Evolutionary conservation across 2,113 vertebrate species (phyloP).

Genomic region (Taurulus bubalis): DNA sequence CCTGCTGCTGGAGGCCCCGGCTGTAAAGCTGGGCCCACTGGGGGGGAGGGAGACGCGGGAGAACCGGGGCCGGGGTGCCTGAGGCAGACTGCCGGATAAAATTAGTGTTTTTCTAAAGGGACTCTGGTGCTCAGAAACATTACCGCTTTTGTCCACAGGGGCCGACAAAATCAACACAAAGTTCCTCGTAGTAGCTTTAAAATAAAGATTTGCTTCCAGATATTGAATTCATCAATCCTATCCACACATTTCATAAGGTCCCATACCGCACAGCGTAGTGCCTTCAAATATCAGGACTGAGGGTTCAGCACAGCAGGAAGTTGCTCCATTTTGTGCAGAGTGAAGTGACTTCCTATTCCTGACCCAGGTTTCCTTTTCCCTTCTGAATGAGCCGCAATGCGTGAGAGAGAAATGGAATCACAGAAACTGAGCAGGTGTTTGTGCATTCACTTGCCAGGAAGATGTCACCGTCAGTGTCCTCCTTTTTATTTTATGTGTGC

Average conservation of each 20-base stretch:
- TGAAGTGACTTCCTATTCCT: conserved; percentile 55
- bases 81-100: too few relatives aligned
- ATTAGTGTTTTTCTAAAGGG: too few relatives aligned
- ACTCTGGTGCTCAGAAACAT: too few relatives aligned
- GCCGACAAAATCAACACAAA: too few relatives aligned
- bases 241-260: not conserved
- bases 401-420: conserved; percentile 23
- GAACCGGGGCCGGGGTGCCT: too few relatives aligned
- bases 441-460: conserved; percentile 20
- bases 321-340: conserved; percentile 15
- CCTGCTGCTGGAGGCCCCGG: too few relatives aligned
- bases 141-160: too few relatives aligned
- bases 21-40: too few relatives aligned
- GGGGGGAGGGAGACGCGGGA: too few relatives aligned
- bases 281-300: not conserved
- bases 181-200: too few relatives aligned
- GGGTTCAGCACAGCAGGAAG: conserved; percentile 23
- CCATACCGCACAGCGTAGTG: not conserved
- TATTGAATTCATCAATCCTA: not conserved
- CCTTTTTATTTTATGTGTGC: not conserved
- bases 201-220: too few relatives aligned
- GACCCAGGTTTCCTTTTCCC: conserved; percentile 45
- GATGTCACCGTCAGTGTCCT: conserved; percentile 28
- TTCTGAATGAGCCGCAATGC: conserved; percentile 1
- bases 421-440: conserved; percentile 43